phyloP scores from a whole-genome alignment of 2,797 vertebrate genomes.

The Aythya fuligula region DNA sequence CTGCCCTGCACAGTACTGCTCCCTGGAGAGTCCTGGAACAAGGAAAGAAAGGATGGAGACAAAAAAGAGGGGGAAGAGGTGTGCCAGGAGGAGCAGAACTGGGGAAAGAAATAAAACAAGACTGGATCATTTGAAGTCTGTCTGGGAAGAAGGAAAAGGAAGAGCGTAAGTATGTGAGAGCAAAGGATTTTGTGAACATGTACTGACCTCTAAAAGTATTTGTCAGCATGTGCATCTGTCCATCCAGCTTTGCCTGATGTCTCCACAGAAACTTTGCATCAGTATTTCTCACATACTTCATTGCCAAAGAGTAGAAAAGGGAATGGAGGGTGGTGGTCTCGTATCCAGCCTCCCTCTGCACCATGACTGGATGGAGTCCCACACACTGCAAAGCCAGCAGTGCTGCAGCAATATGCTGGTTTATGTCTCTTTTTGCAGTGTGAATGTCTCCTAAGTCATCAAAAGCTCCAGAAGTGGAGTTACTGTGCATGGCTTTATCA shows the following conservation, averaged over 20 bases:
- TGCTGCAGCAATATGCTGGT: not conserved
- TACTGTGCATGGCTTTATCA: not conserved
- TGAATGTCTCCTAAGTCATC: not conserved
- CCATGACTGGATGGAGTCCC: not conserved
- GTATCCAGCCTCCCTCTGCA: not conserved
- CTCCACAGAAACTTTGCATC: not conserved
- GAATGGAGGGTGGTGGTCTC: not conserved
- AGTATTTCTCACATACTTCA: not conserved
- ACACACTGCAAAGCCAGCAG: not conserved
- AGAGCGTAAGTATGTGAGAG: not conserved
- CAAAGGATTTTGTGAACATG: not conserved
- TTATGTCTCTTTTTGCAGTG: not conserved
- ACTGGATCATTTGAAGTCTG: not conserved
- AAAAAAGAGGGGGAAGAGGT: fast-evolving
- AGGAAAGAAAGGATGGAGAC: not conserved
- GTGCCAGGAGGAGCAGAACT: not conserved
- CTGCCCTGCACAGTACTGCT: not conserved
- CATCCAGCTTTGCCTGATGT: not conserved
- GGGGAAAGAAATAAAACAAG: not conserved
- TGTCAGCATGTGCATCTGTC: not conserved
- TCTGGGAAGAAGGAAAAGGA: not conserved
- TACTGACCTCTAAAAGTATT: not conserved
- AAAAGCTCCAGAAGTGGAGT: not conserved
- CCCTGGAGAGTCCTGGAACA: not conserved
- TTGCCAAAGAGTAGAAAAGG: not conserved